These are phyloP conservation scores for Misgurnus mizolepis DNA, from an alignment of 2,113 vertebrate species.

Conservation along the genomic window DNA sequence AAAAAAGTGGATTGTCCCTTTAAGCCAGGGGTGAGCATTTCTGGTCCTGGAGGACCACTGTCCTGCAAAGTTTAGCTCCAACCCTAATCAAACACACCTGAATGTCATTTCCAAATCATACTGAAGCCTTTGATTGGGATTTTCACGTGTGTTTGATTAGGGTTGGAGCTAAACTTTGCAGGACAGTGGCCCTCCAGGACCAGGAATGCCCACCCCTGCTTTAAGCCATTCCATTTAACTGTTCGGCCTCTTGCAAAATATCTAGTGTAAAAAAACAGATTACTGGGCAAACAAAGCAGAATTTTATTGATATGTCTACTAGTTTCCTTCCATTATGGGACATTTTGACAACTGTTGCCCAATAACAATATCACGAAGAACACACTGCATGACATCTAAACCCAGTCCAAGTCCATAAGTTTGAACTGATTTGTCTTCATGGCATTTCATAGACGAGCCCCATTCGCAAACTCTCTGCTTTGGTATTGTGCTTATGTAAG, in stretches of 20 bases:
- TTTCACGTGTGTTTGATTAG: too few species aligned
- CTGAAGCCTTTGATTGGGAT: too few species aligned
- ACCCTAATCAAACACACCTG: too few species aligned
- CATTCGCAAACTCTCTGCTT: not conserved
- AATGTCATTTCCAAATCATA: too few species aligned
- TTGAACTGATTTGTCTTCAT: not conserved
- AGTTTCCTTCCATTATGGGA: constrained; percentile 65
- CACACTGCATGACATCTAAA: constrained; percentile 61
- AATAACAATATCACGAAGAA: constrained; percentile 63
- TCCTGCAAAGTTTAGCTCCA: too few species aligned
- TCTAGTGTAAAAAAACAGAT: constrained; percentile 54
- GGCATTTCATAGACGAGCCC: not conserved
- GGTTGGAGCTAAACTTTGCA: too few species aligned
- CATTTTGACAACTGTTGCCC: constrained; percentile 56
- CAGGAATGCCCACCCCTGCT: too few species aligned
- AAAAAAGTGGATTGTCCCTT: too few species aligned
- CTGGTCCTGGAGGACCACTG: too few species aligned
- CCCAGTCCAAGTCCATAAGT: constrained; percentile 4
- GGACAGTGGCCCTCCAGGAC: too few species aligned
- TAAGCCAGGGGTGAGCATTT: too few species aligned
- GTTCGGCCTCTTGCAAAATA: constrained; percentile 47
- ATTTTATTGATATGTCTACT: constrained; percentile 61
- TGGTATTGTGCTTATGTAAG: not conserved
- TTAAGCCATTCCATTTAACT: constrained; percentile 39
- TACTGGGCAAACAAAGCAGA: constrained; percentile 51